phyloP scores from a whole-genome alignment of 2,888 invertebrate genomes.

The Diploptera punctata region DNA sequence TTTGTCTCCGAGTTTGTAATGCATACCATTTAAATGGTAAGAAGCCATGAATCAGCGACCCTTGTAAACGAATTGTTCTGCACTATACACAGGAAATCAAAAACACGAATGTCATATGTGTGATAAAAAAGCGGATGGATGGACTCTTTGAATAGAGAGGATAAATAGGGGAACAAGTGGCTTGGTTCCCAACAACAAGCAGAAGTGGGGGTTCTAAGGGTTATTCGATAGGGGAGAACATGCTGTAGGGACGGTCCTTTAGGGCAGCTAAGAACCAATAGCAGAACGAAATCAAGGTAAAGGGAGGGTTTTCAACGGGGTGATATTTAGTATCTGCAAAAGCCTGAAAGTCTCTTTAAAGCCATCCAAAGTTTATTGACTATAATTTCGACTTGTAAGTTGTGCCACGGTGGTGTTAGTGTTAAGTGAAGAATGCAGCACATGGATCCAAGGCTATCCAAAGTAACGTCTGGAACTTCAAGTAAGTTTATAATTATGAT shows the following conservation, averaged over 20 bases:
- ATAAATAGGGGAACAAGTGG: constrained; percentile 36
- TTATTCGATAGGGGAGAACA: neutral
- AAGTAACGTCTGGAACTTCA: constrained; percentile 38
- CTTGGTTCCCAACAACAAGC: constrained; percentile 38
- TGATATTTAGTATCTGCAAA: constrained; percentile 1
- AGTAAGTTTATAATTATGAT: too few species aligned
- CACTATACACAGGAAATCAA: too few species aligned
- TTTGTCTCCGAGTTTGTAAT: too few species aligned
- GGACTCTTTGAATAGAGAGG: neutral
- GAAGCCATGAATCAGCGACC: too few species aligned
- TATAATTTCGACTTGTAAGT: neutral
- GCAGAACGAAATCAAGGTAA: constrained; percentile 5
- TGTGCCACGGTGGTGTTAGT: neutral
- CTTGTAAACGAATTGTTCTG: too few species aligned
- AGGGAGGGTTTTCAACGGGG: neutral
- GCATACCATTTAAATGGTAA: too few species aligned
- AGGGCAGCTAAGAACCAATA: constrained; percentile 21
- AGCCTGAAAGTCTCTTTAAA: constrained; percentile 16
- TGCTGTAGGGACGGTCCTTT: constrained; percentile 21
- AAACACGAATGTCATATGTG: too few species aligned
- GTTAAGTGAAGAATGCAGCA: constrained; percentile 33
- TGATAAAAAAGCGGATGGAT: constrained; percentile 1
- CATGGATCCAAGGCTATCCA: constrained; percentile 36
- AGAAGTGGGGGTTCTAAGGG: constrained; percentile 3
- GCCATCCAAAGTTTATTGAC: constrained; percentile 20